A percentile compares a stretch with the other conserved stretches of the same genome.
phyloP scores from a whole-genome alignment of 1,140 invertebrate species.

The Drosophila kurseongensis region DNA sequence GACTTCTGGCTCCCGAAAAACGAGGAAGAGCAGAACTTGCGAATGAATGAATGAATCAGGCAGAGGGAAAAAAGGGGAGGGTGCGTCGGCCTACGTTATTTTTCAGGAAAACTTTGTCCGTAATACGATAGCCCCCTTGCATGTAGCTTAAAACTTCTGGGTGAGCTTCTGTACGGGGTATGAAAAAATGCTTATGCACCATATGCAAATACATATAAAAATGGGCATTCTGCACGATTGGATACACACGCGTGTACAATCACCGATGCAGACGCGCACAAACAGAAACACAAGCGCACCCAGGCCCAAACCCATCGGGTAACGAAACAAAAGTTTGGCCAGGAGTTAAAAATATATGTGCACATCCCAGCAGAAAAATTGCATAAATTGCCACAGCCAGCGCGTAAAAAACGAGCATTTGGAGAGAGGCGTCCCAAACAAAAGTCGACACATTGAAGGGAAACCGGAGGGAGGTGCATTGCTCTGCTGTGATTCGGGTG shows the following conservation, averaged over 20 bases:
- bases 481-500: constrained; percentile 49
- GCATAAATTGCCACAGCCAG: constrained; percentile 60
- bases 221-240: constrained; percentile 78
- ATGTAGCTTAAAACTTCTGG: constrained; percentile 29
- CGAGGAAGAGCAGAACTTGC: constrained; percentile 25
- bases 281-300: too few relatives aligned
- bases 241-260: constrained; percentile 34
- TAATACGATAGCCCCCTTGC: constrained; percentile 31
- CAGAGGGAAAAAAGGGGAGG: neutral
- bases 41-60: constrained; percentile 46
- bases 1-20: constrained; percentile 69
- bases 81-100: constrained; percentile 26
- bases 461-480: too few relatives aligned
- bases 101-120: constrained; percentile 54
- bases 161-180: constrained; percentile 22
- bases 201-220: constrained; percentile 75
- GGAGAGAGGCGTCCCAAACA: constrained; percentile 31
- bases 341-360: constrained; percentile 43
- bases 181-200: constrained; percentile 80
- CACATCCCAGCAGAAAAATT: constrained; percentile 46
- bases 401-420: constrained; percentile 22
- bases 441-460: constrained; percentile 48
- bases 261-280: too few relatives aligned
- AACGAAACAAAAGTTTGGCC: constrained; percentile 69
- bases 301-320: constrained; percentile 36